Conservation (phyloP, 2,888 invertebrate genomes). For the Drosophila dives region DNA sequence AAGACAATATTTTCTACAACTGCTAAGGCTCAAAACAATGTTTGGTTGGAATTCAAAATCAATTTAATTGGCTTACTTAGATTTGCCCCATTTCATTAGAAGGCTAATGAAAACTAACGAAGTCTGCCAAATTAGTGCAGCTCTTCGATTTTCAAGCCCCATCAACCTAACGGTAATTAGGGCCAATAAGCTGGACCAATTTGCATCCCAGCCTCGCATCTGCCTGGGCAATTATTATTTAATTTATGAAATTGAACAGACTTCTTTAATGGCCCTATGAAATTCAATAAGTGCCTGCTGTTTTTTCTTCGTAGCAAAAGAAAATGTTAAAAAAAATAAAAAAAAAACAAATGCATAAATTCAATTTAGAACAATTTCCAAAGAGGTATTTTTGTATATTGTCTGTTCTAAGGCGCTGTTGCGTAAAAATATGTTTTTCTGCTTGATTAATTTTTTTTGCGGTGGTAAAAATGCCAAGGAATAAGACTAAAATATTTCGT, state of each 20-base stretch:
- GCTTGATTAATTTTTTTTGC: slow-evolving; percentile 75
- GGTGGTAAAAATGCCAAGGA: slow-evolving; percentile 43
- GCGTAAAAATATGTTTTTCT: slow-evolving; percentile 62
- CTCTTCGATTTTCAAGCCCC: slow-evolving; percentile 5
- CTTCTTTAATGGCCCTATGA: slow-evolving; percentile 61
- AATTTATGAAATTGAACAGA: slow-evolving; percentile 75
- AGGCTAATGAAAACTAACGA: slow-evolving; percentile 57
- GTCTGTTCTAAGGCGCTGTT: slow-evolving; percentile 47
- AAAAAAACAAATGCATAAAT: slow-evolving; percentile 42
- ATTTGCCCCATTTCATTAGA: slow-evolving; percentile 26
- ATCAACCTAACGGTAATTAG: slow-evolving; percentile 42
- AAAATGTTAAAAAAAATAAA: background rate
- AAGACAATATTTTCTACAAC: slow-evolving; percentile 25
- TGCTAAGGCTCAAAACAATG: slow-evolving; percentile 25
- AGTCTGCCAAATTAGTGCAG: slow-evolving; percentile 39
- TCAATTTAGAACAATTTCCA: slow-evolving; percentile 58
- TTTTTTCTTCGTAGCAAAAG: background rate
- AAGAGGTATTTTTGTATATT: slow-evolving; percentile 30
- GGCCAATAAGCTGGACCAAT: slow-evolving; percentile 50
- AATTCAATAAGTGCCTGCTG: slow-evolving; percentile 62
- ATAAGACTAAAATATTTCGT: slow-evolving; percentile 7
- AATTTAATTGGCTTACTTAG: slow-evolving; percentile 25
- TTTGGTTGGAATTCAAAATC: background rate
- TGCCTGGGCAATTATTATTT: slow-evolving; percentile 62
- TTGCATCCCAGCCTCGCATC: background rate